A percentile compares a stretch with the other conserved stretches of the same genome.
Conservation (phyloP, 2,113 vertebrate genomes). For the Perca flavescens region DNA sequence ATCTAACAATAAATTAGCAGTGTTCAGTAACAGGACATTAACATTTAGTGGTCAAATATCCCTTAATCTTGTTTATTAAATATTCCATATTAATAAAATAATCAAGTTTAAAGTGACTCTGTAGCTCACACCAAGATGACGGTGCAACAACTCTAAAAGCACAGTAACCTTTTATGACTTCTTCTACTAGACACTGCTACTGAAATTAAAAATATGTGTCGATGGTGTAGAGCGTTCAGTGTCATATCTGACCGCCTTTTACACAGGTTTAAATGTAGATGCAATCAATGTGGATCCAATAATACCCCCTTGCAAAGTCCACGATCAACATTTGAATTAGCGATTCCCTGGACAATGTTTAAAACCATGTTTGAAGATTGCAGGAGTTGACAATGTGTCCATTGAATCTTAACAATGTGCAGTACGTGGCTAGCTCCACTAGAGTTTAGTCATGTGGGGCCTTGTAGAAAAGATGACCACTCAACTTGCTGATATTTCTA, state of each 20-base stretch:
- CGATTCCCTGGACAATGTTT: not conserved
- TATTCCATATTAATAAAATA: too few relatives aligned
- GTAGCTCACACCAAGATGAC: too few relatives aligned
- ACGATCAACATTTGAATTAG: not conserved
- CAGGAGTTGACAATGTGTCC: not conserved
- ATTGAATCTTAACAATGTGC: not conserved
- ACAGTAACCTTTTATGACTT: too few relatives aligned
- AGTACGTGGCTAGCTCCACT: not conserved
- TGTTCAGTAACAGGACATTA: too few relatives aligned
- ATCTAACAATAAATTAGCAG: too few relatives aligned
- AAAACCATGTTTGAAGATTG: not conserved
- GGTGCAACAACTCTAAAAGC: too few relatives aligned
- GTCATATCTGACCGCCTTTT: not conserved
- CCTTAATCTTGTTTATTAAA: too few relatives aligned
- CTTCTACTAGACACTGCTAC: too few relatives aligned
- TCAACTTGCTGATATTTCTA: not conserved
- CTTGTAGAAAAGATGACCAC: not conserved
- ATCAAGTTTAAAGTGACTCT: too few relatives aligned
- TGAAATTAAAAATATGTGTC: too few relatives aligned
- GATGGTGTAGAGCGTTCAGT: not conserved
- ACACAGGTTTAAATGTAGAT: not conserved
- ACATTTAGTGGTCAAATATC: too few relatives aligned
- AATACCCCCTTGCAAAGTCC: not conserved
- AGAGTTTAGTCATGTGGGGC: slow-evolving; percentile 18
- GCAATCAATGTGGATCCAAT: not conserved